Evolutionary conservation across 2,888 invertebrate species (phyloP).

Genomic region (Bedellia somnulentella): DNA sequence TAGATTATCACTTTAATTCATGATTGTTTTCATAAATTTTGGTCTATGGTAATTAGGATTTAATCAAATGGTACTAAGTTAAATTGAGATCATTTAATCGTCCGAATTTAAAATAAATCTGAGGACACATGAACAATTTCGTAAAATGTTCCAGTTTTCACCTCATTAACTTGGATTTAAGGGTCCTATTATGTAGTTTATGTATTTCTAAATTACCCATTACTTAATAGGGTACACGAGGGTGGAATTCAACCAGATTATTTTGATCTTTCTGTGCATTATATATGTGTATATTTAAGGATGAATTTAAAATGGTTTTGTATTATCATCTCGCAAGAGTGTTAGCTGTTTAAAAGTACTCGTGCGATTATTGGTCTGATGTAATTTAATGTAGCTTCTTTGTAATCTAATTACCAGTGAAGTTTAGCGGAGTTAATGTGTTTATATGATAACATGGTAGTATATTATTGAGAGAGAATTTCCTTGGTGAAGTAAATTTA

Average conservation of each 20-base stretch:
- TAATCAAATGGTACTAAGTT: no score
- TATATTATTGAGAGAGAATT: no score
- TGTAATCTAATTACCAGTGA: no score
- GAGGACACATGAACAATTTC: no score
- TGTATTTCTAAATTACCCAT: conserved; percentile 61
- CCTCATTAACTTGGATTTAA: conserved; percentile 55
- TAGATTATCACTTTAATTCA: no score
- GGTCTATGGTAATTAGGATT: no score
- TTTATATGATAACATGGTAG: no score
- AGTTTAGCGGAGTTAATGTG: no score
- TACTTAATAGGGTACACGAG: conserved; percentile 49
- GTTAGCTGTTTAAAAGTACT: conserved; percentile 49
- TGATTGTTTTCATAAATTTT: no score
- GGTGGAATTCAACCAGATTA: conserved; percentile 28
- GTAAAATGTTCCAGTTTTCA: conserved; percentile 51
- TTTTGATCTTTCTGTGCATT: conserved; percentile 17
- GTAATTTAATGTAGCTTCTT: conserved; percentile 45
- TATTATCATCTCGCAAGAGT: conserved; percentile 18
- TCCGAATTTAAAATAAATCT: no score
- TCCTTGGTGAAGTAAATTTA: no score
- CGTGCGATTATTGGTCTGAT: conserved; percentile 51
- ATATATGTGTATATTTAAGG: conserved; percentile 9
- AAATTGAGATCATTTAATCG: no score
- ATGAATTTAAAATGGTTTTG: conserved; percentile 22
- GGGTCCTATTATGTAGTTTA: conserved; percentile 60